Evolutionary conservation across 2,888 invertebrate species (phyloP).

Genomic region (Andrena trimmerana): DNA sequence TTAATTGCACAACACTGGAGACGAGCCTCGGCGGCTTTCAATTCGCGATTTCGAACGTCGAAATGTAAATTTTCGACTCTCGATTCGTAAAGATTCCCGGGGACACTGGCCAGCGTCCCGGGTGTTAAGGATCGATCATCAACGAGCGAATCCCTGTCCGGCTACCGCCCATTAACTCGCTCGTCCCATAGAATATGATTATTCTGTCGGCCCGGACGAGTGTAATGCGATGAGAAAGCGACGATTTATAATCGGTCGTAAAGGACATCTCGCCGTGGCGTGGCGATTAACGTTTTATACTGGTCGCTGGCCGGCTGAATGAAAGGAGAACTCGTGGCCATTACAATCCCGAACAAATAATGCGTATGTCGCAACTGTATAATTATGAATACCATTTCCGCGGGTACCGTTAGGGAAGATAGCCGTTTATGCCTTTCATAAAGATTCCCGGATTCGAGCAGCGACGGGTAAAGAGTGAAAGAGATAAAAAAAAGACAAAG

Average conservation of each 20-base stretch:
- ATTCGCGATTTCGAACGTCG: neutral
- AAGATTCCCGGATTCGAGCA: constrained; percentile 75
- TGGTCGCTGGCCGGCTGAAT: constrained; percentile 62
- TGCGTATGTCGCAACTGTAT: constrained; percentile 77
- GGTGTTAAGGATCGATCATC: constrained; percentile 48
- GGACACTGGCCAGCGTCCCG: constrained; percentile 6
- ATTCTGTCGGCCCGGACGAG: constrained; percentile 50
- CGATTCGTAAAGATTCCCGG: neutral
- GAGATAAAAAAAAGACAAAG: constrained; percentile 21
- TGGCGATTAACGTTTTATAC: constrained; percentile 75
- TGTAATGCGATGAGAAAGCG: constrained; percentile 71
- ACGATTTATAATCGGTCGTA: constrained; percentile 76
- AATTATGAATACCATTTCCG: constrained; percentile 79
- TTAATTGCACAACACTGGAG: neutral
- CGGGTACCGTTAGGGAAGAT: constrained; percentile 75
- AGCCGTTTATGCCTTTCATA: constrained; percentile 75
- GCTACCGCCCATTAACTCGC: constrained; percentile 49
- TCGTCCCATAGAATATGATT: constrained; percentile 62
- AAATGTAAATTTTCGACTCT: neutral
- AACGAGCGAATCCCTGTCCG: constrained; percentile 41
- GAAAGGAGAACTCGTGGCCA: constrained; percentile 68
- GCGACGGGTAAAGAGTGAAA: constrained; percentile 27
- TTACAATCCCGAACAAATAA: constrained; percentile 79
- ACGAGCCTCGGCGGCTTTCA: neutral
- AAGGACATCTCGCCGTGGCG: constrained; percentile 69